Conservation (phyloP, 2,797 vertebrate genomes). For the Threskiornis aethiopicus region DNA sequence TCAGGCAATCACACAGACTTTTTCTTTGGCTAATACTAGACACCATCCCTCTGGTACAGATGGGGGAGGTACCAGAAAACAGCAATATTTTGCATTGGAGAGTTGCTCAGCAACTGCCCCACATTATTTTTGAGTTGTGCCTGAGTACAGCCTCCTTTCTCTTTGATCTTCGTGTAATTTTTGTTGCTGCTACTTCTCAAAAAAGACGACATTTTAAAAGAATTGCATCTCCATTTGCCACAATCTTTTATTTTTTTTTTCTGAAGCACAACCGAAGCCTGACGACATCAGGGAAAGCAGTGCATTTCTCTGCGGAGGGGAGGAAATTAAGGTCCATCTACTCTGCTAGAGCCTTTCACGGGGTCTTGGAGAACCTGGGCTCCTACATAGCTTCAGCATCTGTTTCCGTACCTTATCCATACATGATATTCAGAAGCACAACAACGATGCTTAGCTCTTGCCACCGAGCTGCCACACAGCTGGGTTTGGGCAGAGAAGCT, state of each 20-base stretch:
- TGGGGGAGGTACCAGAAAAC: not conserved
- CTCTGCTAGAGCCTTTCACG: not conserved
- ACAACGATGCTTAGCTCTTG: not conserved
- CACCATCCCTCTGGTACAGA: not conserved
- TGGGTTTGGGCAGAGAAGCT: not conserved
- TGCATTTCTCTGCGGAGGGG: not conserved
- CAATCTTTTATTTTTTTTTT: not conserved
- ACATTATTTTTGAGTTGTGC: conserved; percentile 30
- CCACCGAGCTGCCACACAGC: not conserved
- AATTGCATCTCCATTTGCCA: conserved; percentile 25
- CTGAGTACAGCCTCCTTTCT: not conserved
- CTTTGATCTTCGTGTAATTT: conserved; percentile 64
- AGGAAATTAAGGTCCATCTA: not conserved
- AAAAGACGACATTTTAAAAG: not conserved
- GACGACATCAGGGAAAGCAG: not conserved
- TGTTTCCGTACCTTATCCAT: not conserved
- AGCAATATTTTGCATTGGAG: conserved; percentile 29
- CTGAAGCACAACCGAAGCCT: not conserved
- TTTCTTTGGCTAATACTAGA: conserved; percentile 21
- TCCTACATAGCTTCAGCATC: not conserved
- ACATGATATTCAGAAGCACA: not conserved
- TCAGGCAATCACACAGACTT: conserved; percentile 25
- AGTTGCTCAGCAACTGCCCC: conserved; percentile 58
- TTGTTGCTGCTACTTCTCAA: conserved; percentile 34
- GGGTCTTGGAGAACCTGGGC: not conserved